Conservation (phyloP, 2,797 vertebrate genomes). For the Leuciscus waleckii region DNA sequence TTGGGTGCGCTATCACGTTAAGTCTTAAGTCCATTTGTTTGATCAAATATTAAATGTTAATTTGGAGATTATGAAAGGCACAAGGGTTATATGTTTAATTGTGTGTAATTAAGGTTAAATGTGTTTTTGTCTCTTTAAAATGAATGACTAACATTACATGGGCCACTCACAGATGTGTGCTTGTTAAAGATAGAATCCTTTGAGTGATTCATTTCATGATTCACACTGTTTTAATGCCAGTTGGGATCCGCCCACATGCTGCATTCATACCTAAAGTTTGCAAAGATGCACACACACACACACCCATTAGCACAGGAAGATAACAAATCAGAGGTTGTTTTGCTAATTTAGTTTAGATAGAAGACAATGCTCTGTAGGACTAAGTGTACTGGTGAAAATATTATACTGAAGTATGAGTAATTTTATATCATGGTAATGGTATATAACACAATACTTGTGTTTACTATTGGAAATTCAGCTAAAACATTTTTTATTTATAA, state of each 20-base stretch:
- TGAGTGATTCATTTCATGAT: constrained; percentile 49
- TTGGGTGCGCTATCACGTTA: background rate
- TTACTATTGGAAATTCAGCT: background rate
- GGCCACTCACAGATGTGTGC: constrained; percentile 38
- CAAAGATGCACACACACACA: background rate
- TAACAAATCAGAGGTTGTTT: constrained; percentile 8
- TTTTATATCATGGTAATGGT: background rate
- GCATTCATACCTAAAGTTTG: constrained; percentile 20
- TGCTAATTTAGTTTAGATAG: background rate
- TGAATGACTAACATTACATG: constrained; percentile 32
- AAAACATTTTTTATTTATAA: background rate
- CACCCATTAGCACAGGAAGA: background rate
- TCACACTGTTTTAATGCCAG: constrained; percentile 25
- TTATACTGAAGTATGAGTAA: background rate
- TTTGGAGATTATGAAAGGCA: background rate
- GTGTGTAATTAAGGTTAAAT: constrained; percentile 15
- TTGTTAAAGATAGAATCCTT: constrained; percentile 25
- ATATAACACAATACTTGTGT: background rate
- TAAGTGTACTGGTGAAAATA: background rate
- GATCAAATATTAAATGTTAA: background rate
- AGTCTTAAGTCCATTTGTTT: background rate
- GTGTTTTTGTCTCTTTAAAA: constrained; percentile 27
- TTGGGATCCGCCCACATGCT: constrained; percentile 11
- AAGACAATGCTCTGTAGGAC: background rate
- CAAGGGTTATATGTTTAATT: constrained; percentile 25